Base-by-base conservation (phyloP, 1,140 invertebrate genomes). In the Acyrthosiphon pisum region DNA sequence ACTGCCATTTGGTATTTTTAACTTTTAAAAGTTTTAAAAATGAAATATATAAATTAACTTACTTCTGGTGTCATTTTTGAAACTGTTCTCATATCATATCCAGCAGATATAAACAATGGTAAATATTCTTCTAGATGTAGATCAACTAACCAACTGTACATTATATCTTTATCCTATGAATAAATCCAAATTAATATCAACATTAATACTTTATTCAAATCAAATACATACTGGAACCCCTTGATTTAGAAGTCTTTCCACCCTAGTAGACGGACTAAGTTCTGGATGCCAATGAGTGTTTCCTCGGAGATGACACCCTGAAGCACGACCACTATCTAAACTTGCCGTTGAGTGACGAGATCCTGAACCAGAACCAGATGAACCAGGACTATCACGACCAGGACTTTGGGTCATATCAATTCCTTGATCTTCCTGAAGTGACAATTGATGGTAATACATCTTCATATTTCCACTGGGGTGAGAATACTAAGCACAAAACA, bases 1-100 rank as follows among this genome's bases (percentile, higher is more conserved):
- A 76, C n/a, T 76, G 30, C 0, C 14, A 1, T 76, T 76, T 76
- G 14, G 14, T 76, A 76, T 76, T 76, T 76, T 76, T 18, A 68
- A 68, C 11, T n/a, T 68, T n/a, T 11, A 14, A 30, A 11, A 30
- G 26, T 60, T 60, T 60, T 7, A 30, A 30, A 30, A 11, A 60
- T 60, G 2, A 56, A 56, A 56, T 60, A 30, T 60, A 30, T 30
- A 60, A 76, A 76, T 76, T 35, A 87, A 93, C 93, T 94, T 88
- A 96, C 98, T 96, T 99, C 99, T 0, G 99, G 99, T 37, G 99
- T 99, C 98, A 99, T 99, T 93, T 98, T 96, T 46, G 98, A 98
- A 94, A 99, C 99, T 1, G 99, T 99, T 41, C 98, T 97, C 96
- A 99, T 97, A 96, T 99, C 99, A 95, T 99, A 99, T 60, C 99